Conservation (phyloP, 2,888 invertebrate species). For the Uloborus plumipes region DNA sequence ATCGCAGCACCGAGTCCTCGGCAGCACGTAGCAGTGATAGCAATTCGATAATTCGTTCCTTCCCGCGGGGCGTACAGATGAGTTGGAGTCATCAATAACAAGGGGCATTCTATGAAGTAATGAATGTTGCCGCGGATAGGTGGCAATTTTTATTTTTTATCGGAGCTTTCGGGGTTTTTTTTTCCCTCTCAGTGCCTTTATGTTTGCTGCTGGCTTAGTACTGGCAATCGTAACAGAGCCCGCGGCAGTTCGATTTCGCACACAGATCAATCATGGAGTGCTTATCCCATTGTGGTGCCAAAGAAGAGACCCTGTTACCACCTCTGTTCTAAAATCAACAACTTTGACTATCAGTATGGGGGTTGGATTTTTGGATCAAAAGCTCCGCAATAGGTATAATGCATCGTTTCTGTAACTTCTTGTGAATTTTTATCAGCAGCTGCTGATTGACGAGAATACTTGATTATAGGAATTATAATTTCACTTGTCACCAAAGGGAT, state of each 20-base stretch:
- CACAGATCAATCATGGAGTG: constrained; percentile 54
- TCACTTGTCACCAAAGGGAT: too few relatives aligned
- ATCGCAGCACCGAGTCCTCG: constrained; percentile 28
- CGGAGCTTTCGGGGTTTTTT: background rate
- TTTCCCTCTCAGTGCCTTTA: constrained; percentile 2
- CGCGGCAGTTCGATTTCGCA: constrained; percentile 27
- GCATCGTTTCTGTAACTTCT: too few relatives aligned
- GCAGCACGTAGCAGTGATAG: constrained; percentile 53
- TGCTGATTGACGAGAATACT: too few relatives aligned
- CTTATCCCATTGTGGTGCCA: constrained; percentile 27
- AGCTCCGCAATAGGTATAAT: too few relatives aligned
- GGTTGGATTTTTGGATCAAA: background rate
- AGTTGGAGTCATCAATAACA: constrained; percentile 52
- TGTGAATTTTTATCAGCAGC: too few relatives aligned
- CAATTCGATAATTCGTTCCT: constrained; percentile 57
- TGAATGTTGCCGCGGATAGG: constrained; percentile 44
- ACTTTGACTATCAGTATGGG: constrained; percentile 19
- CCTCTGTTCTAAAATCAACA: constrained; percentile 55
- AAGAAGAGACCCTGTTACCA: constrained; percentile 45
- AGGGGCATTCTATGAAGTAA: constrained; percentile 31
- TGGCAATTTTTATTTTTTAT: constrained; percentile 4
- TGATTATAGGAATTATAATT: too few relatives aligned
- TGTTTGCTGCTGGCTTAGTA: constrained; percentile 36
- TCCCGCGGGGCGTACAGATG: constrained; percentile 41
- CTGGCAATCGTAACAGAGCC: constrained; percentile 22